Evolutionary conservation across 2,797 vertebrate genomes (phyloP), one percentile per base, ranked within the genome.

Genomic region (Gymnothorax reevesii): DNA sequence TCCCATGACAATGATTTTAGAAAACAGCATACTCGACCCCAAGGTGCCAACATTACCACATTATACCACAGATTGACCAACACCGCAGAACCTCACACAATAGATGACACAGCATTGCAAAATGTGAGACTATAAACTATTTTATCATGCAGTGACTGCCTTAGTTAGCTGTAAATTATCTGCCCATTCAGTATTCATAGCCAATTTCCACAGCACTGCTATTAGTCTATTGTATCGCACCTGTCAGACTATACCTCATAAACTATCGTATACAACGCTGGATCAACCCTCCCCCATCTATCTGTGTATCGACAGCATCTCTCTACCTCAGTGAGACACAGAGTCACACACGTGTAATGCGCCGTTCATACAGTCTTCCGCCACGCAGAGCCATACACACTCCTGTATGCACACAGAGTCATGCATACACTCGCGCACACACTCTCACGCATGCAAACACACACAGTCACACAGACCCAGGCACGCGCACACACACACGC

Each of bases 201-300:
- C 62, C 62, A 73, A 42, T 73, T 42, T 75, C 73, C 33, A 75
- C 33, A 75, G 3, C 33, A 20, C 13, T 49, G 10, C 49, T 33
- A 75, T 49, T 75, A 75, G 73, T 42, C 73, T 42, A 49, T 33
- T 42, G 71, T 33, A 13, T 33, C 15, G 27, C 33, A 33, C 27
- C 71, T 75, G 33, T 49, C 73, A 75, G 27, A 49, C 69, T 73
- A 33, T 27, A 69, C 66, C 66, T 69, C 66, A 69, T 73, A 73
- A 66, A 66, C 62, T n/a, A n/a, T n/a, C n/a, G 5, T 66, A 66
- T n/a, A 66, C 22, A 12, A 66, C 20, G 7, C 62, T 66, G 20
- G 15, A 62, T 20, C 60, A 66, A n/a, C 22, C 6, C 62, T n/a
- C 20, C n/a, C 62, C n/a, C n/a, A 17, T n/a, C 62, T 64, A 5